Evolutionary conservation across 2,797 vertebrate species (phyloP), one percentile per base, ranked within the genome.

Genomic region (Lepilemur ruficaudatus): DNA sequence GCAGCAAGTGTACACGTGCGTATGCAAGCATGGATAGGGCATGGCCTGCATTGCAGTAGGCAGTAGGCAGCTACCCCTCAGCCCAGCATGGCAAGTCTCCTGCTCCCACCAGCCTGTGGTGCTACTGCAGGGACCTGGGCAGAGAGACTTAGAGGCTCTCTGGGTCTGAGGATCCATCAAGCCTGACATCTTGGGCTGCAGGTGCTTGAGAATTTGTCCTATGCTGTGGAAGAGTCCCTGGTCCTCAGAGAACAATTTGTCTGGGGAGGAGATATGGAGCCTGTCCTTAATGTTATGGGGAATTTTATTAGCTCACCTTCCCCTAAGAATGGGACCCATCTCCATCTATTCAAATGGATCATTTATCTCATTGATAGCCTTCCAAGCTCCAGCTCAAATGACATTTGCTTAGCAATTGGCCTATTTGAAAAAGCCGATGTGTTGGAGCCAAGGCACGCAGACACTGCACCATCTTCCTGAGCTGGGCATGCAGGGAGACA

Each of bases 331-430:
- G 83, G 59, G 75, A 81, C 38, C 41, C 50, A 43, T 78, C 67
- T 86, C 93, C 91, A 48, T 67, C 86, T 96, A 85, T 89, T 94
- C 86, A 72, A 80, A 92, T 70, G 83, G 87, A 61, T 89, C 95
- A 94, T 93, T 96, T 94, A 81, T 91, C 82, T 96, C 96, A 95
- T 81, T 52, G 89, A 93, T 82, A 87, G 32, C 89, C 50, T 87
- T 87, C 55, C 9, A n/a, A 78, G 80, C 84, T 95, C 89, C 89
- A 94, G 87, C 63, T 81, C 76, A 94, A 97, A 95, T 97, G 96
- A 89, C 91, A 96, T 96, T 98, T 97, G 93, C 96, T 98, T 97
- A 96, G 96, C 93, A 94, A 87, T 92, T 96, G 89, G 91, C 87
- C 91, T 94, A 63, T 96, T 96, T 97, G 94, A 94, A 95, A 97